Evolutionary conservation across 2,888 invertebrate genomes (phyloP).

Genomic region (Macropis europaea): DNA sequence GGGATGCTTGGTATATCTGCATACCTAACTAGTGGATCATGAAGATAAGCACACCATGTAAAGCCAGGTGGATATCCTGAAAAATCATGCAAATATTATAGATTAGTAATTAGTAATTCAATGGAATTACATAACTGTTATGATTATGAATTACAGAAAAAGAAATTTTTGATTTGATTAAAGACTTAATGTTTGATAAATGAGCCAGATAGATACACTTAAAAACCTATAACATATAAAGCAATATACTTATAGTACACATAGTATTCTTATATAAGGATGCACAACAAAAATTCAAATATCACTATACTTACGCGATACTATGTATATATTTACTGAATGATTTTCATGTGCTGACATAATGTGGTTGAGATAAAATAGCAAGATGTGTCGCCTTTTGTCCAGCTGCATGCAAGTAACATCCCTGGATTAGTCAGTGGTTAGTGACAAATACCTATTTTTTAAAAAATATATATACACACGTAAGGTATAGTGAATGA

Average conservation of each 20-base stretch:
- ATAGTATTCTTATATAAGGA: not conserved
- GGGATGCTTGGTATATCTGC: constrained; percentile 53
- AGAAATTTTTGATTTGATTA: not conserved
- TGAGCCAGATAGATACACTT: not conserved
- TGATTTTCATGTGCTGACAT: constrained; percentile 68
- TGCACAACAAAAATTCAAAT: constrained; percentile 4
- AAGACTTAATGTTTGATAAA: not conserved
- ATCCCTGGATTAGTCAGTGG: constrained; percentile 60
- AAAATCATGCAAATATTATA: constrained; percentile 59
- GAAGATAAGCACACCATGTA: constrained; percentile 78
- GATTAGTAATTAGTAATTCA: constrained; percentile 15
- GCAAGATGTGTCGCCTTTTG: constrained; percentile 71
- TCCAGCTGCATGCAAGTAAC: constrained; percentile 78
- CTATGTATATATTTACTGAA: constrained; percentile 28
- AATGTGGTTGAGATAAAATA: constrained; percentile 69
- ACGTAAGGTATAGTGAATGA: constrained; percentile 11
- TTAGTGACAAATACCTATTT: constrained; percentile 53
- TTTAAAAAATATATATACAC: constrained; percentile 34
- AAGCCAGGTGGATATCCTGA: constrained; percentile 78
- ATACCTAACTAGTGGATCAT: constrained; percentile 70
- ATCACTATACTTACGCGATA: constrained; percentile 52
- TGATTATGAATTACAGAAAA: not conserved
- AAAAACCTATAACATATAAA: constrained; percentile 1
- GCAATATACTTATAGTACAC: not conserved
- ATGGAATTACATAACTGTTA: not conserved